These are phyloP conservation scores for Rhorus exstirpatorius DNA, from an alignment of 2,888 invertebrate species.

Conservation along the genomic window DNA sequence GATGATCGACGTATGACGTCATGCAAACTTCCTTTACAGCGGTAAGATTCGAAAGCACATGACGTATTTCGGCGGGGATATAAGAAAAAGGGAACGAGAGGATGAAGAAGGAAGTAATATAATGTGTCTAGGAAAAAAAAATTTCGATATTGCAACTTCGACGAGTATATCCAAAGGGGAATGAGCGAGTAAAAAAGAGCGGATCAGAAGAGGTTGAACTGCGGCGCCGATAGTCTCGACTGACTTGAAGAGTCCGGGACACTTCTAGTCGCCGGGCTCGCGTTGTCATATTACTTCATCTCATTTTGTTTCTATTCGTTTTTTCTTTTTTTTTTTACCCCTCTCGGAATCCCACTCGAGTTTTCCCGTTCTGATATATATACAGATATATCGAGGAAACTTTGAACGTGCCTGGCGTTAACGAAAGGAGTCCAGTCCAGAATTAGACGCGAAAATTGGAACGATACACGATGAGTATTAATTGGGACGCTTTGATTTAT, in stretches of 20 bases:
- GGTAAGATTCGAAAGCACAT: slow-evolving; percentile 45
- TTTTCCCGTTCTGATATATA: slow-evolving; percentile 13
- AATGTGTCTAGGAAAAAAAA: slow-evolving; percentile 48
- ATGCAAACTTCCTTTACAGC: slow-evolving; percentile 7
- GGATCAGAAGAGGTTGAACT: slow-evolving; percentile 54
- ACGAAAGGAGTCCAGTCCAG: slow-evolving; percentile 53
- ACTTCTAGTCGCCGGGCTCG: slow-evolving; percentile 61
- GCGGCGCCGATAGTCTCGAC: slow-evolving; percentile 71
- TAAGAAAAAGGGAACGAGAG: slow-evolving; percentile 46
- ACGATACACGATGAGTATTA: slow-evolving; percentile 37
- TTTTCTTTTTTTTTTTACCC: slow-evolving; percentile 7
- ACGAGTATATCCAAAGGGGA: neutral
- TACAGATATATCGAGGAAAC: slow-evolving; percentile 26
- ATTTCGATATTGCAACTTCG: slow-evolving; percentile 49
- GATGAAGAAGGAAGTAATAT: slow-evolving; percentile 43
- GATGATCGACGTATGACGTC: slow-evolving; percentile 62
- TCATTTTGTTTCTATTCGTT: slow-evolving; percentile 35
- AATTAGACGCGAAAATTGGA: slow-evolving; percentile 67
- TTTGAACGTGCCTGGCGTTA: slow-evolving; percentile 21
- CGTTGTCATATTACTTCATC: slow-evolving; percentile 56
- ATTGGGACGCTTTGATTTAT: slow-evolving; percentile 67
- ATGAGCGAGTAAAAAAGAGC: neutral
- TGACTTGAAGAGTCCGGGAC: slow-evolving; percentile 62
- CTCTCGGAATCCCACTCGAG: slow-evolving; percentile 30
- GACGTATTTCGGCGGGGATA: slow-evolving; percentile 27